These are phyloP conservation scores for Myiozetetes cayanensis DNA, from an alignment of 2,113 vertebrate species.

Conservation along the genomic window DNA sequence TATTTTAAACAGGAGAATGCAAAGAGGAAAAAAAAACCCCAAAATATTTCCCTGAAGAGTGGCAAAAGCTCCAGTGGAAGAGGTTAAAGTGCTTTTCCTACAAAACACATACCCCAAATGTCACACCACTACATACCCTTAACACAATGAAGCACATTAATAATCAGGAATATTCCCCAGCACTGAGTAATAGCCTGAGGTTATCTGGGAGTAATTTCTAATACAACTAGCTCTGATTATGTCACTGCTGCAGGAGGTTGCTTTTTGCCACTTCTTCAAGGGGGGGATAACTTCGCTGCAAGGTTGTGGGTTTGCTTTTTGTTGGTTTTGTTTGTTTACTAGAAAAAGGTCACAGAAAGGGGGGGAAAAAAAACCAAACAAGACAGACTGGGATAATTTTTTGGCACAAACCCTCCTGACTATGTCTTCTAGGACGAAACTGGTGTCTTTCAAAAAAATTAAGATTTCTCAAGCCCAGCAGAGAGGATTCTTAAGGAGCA, in stretches of 20 bases:
- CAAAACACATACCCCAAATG: not conserved
- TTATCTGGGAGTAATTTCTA: not conserved
- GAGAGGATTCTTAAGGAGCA: not conserved
- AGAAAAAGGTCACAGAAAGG: not conserved
- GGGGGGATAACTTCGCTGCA: not conserved
- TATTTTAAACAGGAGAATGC: not conserved
- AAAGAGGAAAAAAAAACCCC: not conserved
- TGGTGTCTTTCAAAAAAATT: not conserved
- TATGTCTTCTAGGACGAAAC: not conserved
- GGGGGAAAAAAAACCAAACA: no score
- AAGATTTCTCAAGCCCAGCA: not conserved
- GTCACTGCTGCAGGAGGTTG: not conserved
- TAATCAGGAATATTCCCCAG: not conserved
- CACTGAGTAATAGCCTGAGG: not conserved
- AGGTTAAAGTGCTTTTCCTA: not conserved
- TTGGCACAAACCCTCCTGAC: not conserved
- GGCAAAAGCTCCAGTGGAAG: not conserved
- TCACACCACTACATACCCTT: rapidly evolving
- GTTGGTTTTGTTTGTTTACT: not conserved
- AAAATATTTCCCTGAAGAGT: not conserved
- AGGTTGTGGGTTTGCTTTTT: not conserved
- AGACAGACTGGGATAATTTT: not conserved
- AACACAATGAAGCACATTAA: rapidly evolving
- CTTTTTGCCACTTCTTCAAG: not conserved
- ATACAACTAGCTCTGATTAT: not conserved